Evolutionary conservation across 1,140 invertebrate species (phyloP).

Genomic region (Bombus sibiricus): DNA sequence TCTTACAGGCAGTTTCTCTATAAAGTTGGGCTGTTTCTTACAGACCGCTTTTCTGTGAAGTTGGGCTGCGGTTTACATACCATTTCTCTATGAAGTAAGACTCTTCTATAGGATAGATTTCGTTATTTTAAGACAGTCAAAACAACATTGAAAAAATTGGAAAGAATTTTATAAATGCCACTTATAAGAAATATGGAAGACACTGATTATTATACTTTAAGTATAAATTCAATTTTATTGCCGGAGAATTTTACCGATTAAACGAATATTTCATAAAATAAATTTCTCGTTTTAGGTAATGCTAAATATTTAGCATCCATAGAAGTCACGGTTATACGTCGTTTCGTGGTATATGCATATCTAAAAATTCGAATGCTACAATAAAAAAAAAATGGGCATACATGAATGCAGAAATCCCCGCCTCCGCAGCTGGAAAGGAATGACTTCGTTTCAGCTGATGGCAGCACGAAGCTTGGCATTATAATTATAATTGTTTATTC

Average conservation of each 20-base stretch:
- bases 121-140: too few relatives aligned
- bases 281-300: not conserved
- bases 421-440: not conserved
- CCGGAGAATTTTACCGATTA: too few relatives aligned
- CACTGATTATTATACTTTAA: too few relatives aligned
- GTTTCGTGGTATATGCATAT: not conserved
- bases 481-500: conserved; percentile 54
- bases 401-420: conserved; percentile 17
- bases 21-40: too few relatives aligned
- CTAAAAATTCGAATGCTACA: not conserved
- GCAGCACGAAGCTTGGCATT: conserved; percentile 9
- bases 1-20: not conserved
- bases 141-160: too few relatives aligned
- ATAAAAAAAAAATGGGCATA: not conserved
- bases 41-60: too few relatives aligned
- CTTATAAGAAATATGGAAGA: too few relatives aligned
- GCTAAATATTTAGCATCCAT: not conserved
- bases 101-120: too few relatives aligned
- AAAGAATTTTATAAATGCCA: not conserved
- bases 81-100: too few relatives aligned
- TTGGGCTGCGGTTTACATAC: too few relatives aligned
- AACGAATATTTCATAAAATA: too few relatives aligned
- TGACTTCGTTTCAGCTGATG: conserved; percentile 11
- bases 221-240: too few relatives aligned
- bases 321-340: not conserved